Base-by-base conservation (phyloP, 2,888 invertebrate genomes). In the Temnothorax ravouxi region DNA sequence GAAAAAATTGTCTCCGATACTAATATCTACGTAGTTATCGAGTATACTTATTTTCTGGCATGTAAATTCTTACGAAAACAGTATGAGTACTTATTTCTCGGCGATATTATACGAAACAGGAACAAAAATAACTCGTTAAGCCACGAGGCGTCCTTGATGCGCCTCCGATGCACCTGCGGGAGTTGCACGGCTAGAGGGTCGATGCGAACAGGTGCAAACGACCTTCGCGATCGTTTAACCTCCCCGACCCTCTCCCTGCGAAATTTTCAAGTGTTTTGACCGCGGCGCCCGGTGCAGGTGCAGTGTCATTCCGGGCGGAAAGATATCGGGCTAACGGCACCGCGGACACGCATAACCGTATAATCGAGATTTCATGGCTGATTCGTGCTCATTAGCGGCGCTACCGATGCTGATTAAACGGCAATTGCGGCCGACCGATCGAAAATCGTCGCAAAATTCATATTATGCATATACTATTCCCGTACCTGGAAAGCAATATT, bases 201-300 rank as follows among this genome's bases (percentile, higher is more conserved):
- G 83, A 41, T 61, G 41, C 71, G 44, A 64, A 62, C 88, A 87
- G 90, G 88, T 87, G 89, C 83, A 79, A 88, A 88, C 88, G 90
- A 92, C 90, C 91, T 90, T 91, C 90, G 85, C 88, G 88, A 90
- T 76, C 89, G 71, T 91, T 89, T 88, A 87, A 87, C 85, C 86
- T 87, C 75, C 52, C 47, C 81, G 50, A 83, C 66, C 76, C 84
- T 89, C 47, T 74, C 64, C 41, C 41, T 84, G 80, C 71, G 85
- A 85, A 88, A 85, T 84, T 86, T 89, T 71, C 79, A 56, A 29
- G 80, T 64, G 54, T 54, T 67, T 76, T 38, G 66, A n/a, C 54
- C 69, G 61, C 79, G 44, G 6, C 21, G 66, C 25, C 44, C 25
- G 44, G n/a, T 64, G 61, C 88, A 86, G 82, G 82, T 89, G 86